Base-by-base conservation (phyloP, 2,888 invertebrate genomes). In the Syrista parreyssii region DNA sequence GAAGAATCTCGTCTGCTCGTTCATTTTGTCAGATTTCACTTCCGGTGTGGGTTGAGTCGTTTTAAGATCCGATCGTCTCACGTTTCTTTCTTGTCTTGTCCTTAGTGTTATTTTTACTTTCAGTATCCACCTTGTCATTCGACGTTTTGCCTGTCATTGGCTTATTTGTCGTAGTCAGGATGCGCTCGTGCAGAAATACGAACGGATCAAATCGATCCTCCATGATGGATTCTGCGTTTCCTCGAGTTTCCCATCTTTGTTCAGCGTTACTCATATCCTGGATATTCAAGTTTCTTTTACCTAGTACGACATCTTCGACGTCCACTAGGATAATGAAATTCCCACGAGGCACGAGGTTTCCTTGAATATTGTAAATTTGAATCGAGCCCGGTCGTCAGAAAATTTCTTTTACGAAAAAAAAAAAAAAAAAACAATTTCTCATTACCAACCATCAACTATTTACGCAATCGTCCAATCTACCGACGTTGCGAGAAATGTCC, bases 121-220 rank as follows among this genome's bases (percentile, higher is more conserved):
- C 9, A 23, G 55, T 23, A 23, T 23, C 55, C 15, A 55, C 55
- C 15, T 15, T 55, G 55, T 55, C 55, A 55, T 23, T 23, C 55
- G 23, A 55, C 6, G 15, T 9, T 23, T 55, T 23, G 55, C 55
- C 55, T 55, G 55, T 55, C 55, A 55, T 23, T 23, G 55, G 55
- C 55, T 55, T 55, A 55, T 55, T 55, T 55, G 55, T 40, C 40
- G 72, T 23, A 30, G 75, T 55, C 55, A 15, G 33, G 75, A 40
- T 72, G 71, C 55, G 76, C 55, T 73, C 76, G 76, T 76, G 76
- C 72, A 76, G 76, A 71, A 76, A 76, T 76, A 55, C 31, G 33
- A 36, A 72, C 55, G 71, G 73, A 76, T 76, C 33, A 55, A 73
- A 76, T 76, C 73, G 73, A 76, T 36, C 73, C 40, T 76, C 6